Conservation (phyloP, 2,888 invertebrate genomes). For the Caenorhabditis zanzibari region DNA sequence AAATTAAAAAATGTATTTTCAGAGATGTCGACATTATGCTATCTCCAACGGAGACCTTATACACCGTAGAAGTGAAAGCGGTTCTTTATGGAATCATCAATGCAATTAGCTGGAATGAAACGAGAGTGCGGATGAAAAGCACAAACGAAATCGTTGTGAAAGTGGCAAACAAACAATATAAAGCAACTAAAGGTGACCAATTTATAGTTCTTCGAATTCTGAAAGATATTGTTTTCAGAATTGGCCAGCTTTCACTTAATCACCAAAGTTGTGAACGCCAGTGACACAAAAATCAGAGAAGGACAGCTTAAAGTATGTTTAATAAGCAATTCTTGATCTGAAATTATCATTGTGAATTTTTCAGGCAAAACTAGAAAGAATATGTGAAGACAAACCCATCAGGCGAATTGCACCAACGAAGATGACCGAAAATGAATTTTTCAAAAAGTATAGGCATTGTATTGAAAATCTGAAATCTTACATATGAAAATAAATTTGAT, state of each 20-base stretch:
- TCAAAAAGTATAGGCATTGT: constrained; percentile 30
- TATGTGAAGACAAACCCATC: constrained; percentile 31
- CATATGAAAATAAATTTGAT: constrained; percentile 10
- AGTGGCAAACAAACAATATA: constrained; percentile 55
- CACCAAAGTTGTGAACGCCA: constrained; percentile 13
- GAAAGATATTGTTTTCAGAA: constrained; percentile 28
- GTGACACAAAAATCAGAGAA: constrained; percentile 1
- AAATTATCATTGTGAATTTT: not conserved
- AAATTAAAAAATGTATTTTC: constrained; percentile 4
- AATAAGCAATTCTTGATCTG: not conserved
- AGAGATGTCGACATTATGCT: constrained; percentile 55
- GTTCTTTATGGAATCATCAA: constrained; percentile 61
- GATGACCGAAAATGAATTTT: constrained; percentile 44
- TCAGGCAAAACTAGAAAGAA: constrained; percentile 33
- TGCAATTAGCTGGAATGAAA: constrained; percentile 35
- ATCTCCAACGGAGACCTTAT: constrained; percentile 20
- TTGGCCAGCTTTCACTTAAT: constrained; percentile 45
- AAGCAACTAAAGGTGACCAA: constrained; percentile 42
- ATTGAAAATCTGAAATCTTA: constrained; percentile 47
- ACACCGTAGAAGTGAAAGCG: constrained; percentile 54
- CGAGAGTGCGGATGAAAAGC: constrained; percentile 35
- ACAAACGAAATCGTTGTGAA: constrained; percentile 50
- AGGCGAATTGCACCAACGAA: constrained; percentile 5
- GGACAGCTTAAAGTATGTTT: constrained; percentile 36
- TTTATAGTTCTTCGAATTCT: not conserved